Evolutionary conservation across 2,888 invertebrate species (phyloP).

Genomic region (Zaprionus obscuricornis): DNA sequence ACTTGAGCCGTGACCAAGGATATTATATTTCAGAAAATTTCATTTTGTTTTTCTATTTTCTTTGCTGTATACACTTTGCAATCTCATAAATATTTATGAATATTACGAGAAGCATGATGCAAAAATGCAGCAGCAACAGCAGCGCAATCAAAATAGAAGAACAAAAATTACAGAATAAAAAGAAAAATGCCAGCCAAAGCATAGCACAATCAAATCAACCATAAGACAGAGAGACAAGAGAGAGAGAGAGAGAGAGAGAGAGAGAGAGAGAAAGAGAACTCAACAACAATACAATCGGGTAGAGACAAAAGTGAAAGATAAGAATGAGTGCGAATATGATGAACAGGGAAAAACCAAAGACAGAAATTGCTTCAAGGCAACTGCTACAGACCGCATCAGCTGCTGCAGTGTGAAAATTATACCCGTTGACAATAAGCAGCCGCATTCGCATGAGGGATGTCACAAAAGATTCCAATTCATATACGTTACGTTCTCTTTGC

Average conservation of each 20-base stretch:
- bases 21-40: conserved; percentile 26
- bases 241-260: background rate
- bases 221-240: conserved; percentile 2
- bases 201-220: conserved; percentile 72
- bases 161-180: conserved; percentile 6
- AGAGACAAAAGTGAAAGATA: no score
- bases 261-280: background rate
- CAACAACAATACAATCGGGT: no score
- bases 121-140: conserved; percentile 45
- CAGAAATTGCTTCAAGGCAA: conserved; percentile 22
- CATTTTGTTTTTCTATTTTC: conserved; percentile 30
- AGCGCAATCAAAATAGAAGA: conserved; percentile 44
- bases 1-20: background rate
- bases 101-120: conserved; percentile 56
- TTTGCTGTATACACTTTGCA: conserved; percentile 14
- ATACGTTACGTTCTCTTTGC: no score
- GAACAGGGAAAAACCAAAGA: no score
- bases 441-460: conserved; percentile 13
- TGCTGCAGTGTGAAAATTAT: conserved; percentile 70
- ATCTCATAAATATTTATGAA: conserved; percentile 74
- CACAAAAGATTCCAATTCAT: conserved; percentile 41
- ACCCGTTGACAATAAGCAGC: conserved; percentile 55
- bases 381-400: conserved; percentile 18
- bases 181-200: conserved; percentile 33
- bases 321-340: no score